Base-by-base conservation (phyloP, 2,888 invertebrate genomes). In the Drosophila incognita region DNA sequence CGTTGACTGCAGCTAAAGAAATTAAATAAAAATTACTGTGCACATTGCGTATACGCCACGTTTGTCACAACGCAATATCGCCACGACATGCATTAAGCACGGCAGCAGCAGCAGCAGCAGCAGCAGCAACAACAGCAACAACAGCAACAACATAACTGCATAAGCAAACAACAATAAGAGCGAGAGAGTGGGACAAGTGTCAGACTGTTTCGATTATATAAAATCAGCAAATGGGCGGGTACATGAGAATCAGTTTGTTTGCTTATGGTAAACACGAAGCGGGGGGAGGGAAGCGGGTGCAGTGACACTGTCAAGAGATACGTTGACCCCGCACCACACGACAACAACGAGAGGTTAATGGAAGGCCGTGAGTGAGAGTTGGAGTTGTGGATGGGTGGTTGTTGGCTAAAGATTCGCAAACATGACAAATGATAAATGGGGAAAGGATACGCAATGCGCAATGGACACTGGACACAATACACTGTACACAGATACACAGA, bases 171-270 rank as follows among this genome's bases (percentile, higher is more conserved):
- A 48, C 31, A 46, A 15, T 33, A 70, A 2, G 31, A 46, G 31
- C 48, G 8, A 58, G 57, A 73, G 61, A 27, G 65, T 64, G 66
- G 66, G 81, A 86, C 78, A 83, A 83, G 87, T 87, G 79, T 79
- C 87, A 81, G 84, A 83, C 83, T 72, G 73, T 89, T 84, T 89
- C 84, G 83, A 89, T 84, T 87, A 83, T 82, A 83, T 83, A 86
- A 81, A 81, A 60, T 68, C 76, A 56, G 62, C 53, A 58, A 72
- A 71, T 72, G 71, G 63, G 35, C 48, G 63, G 74, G 3, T 31
- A 40, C 61, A 59, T 65, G 74, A 33, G 59, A 73, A 64, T 58
- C 71, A 64, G 64, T 59, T 63, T 35, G 53, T n/a, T 51, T 63
- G 31, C 36, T 36, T 27, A 38, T 21, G n/a, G 31, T 18, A 52